Evolutionary conservation across 2,113 vertebrate species (phyloP), one percentile per base, ranked within the genome.

Genomic region (Sceloporus undulatus): DNA sequence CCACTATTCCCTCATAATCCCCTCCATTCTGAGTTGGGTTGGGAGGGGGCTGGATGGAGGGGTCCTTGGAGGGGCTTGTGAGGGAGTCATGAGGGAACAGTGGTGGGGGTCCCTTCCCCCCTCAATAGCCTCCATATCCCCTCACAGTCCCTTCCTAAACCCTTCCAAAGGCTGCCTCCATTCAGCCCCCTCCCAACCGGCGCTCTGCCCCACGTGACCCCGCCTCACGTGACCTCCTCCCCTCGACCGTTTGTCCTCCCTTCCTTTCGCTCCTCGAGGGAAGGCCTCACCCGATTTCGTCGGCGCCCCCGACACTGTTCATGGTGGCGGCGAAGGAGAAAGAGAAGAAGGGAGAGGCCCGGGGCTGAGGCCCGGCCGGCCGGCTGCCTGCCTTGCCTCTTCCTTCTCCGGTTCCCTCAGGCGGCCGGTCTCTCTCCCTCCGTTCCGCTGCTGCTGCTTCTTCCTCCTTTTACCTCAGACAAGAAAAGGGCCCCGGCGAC

Each of bases 281-380:
- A 59, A 34, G 52, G n/a, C 81, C 98, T 98, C 97, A 98, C 98
- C 98, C 98, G 93, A 99, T 98, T 97, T 98, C 98, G 96, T 99
- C 98, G 94, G 98, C 98, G 94, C 98, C 97, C 95, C 98, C 92
- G 73, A 91, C 97, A 96, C 96, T 98, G 96, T 98, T 98, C 98
- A 98, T 98, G 94, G 97, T 97, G 97, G 96, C 95, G 95, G 96
- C 91, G n/a, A n/a, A n/a, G n/a, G n/a, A n/a, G n/a, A n/a, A n/a
- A n/a, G n/a, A n/a, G n/a, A n/a, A n/a, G n/a, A n/a, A n/a, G n/a
- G n/a, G n/a, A n/a, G n/a, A n/a, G 88, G 71, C 82, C 92, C 88
- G 92, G 92, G 92, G 88, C 93, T n/a, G 89, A 87, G 91, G 93
- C 91, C 93, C 92, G 87, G 90, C 91, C 85, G 90, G 93, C 79